Evolutionary conservation across 2,888 invertebrate genomes (phyloP).

Genomic region (Lepidocyrtinus sp.): DNA sequence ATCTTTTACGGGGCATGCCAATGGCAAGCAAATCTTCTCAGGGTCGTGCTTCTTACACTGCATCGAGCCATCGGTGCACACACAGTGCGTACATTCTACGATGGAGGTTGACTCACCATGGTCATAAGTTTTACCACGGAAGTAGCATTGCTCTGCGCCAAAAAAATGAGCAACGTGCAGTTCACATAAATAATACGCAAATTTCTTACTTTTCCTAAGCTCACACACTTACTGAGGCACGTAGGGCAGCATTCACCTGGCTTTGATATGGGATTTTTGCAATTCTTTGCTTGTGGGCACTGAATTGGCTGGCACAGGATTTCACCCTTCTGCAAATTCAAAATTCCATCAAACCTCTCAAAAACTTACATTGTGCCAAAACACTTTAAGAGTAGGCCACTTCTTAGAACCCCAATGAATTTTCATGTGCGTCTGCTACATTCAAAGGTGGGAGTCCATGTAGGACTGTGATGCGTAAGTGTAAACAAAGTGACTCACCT

Average conservation of each 20-base stretch:
- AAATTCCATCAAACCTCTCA: too few relatives aligned
- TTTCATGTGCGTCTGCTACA: too few relatives aligned
- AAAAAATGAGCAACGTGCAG: conserved; percentile 29
- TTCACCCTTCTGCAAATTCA: conserved; percentile 81
- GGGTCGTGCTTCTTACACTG: conserved; percentile 83
- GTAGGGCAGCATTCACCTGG: conserved; percentile 88
- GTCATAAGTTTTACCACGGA: conserved; percentile 81
- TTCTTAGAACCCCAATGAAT: too few relatives aligned
- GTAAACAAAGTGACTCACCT: conserved; percentile 75
- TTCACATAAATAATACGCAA: neutral
- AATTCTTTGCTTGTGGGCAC: conserved; percentile 82
- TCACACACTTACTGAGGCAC: conserved; percentile 83
- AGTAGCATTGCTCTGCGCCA: conserved; percentile 80
- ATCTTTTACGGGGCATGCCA: conserved; percentile 83
- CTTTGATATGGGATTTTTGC: conserved; percentile 85
- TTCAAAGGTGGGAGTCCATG: conserved; percentile 5
- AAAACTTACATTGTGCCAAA: too few relatives aligned
- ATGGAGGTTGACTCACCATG: conserved; percentile 80
- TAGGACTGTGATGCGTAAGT: neutral
- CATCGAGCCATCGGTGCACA: conserved; percentile 87
- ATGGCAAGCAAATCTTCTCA: conserved; percentile 82
- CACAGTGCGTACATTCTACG: conserved; percentile 85
- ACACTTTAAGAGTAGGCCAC: too few relatives aligned
- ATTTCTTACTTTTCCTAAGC: neutral
- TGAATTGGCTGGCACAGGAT: conserved; percentile 87